Evolutionary conservation across 2,888 invertebrate species (phyloP).

Genomic region (Dicyrtoma fusca): DNA sequence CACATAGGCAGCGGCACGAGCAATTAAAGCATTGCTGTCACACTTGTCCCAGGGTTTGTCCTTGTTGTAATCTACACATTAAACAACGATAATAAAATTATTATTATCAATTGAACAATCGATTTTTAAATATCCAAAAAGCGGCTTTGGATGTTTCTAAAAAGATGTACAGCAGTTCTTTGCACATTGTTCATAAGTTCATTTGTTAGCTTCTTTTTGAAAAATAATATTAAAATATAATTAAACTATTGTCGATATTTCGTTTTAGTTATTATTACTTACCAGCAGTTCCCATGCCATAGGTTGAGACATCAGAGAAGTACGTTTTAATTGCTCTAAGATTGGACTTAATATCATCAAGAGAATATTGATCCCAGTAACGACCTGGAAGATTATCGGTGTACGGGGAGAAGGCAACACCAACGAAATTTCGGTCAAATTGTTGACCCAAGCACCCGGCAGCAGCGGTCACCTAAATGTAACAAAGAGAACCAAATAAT

Average conservation of each 20-base stretch:
- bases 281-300: slow-evolving; percentile 53
- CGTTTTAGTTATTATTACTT: too few species aligned
- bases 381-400: slow-evolving; percentile 37
- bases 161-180: too few species aligned
- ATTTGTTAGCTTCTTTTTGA: too few species aligned
- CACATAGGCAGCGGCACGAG: slow-evolving; percentile 51
- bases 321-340: slow-evolving; percentile 42
- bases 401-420: slow-evolving; percentile 53
- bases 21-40: slow-evolving; percentile 49
- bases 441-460: not conserved
- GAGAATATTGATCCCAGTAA: slow-evolving; percentile 48
- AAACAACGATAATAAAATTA: slow-evolving; percentile 6
- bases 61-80: slow-evolving; percentile 43
- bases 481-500: too few species aligned
- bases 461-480: too few species aligned
- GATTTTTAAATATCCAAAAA: too few species aligned
- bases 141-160: too few species aligned
- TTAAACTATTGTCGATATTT: too few species aligned
- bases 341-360: slow-evolving; percentile 53
- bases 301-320: slow-evolving; percentile 50
- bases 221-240: too few species aligned
- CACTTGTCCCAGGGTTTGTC: slow-evolving; percentile 51
- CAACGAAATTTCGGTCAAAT: slow-evolving; percentile 46
- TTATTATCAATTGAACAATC: too few species aligned
- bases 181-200: too few species aligned